phyloP scores from a whole-genome alignment of 2,797 vertebrate genomes.

The Chaetodon trifasciatus region DNA sequence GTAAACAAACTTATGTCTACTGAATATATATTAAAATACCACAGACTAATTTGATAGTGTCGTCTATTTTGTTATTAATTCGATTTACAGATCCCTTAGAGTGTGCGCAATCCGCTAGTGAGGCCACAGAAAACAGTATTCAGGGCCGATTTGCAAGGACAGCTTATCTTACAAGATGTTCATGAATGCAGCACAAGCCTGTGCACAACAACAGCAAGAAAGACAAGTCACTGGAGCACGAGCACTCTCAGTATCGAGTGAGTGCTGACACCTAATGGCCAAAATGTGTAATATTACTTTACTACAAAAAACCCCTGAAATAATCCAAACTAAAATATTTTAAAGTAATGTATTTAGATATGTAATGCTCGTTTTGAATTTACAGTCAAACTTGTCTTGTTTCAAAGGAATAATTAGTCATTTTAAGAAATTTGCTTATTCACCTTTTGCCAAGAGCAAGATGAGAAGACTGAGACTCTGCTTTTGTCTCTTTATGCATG shows the following conservation, averaged over 20 bases:
- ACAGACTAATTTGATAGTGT: rapidly evolving
- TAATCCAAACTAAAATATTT: not conserved
- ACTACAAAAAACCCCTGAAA: not conserved
- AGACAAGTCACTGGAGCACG: conserved; percentile 1
- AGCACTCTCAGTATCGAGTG: not conserved
- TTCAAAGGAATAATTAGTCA: not conserved
- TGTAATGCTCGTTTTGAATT: not conserved
- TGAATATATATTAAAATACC: not conserved
- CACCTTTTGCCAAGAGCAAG: no score
- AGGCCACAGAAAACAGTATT: rapidly evolving
- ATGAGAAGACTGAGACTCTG: no score
- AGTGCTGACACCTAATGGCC: conserved; percentile 59
- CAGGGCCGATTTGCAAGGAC: rapidly evolving
- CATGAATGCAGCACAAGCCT: conserved; percentile 38
- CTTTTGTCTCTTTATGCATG: no score
- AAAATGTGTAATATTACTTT: no score
- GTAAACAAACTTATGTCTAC: not conserved
- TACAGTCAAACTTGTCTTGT: not conserved
- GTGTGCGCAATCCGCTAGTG: rapidly evolving
- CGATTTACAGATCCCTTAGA: rapidly evolving
- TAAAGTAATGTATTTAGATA: not conserved
- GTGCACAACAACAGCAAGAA: conserved; percentile 48
- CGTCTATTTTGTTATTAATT: not conserved
- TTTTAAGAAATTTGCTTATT: not conserved
- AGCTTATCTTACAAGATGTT: rapidly evolving